Percentiles rank a stretch among this genome's conserved stretches.
These are phyloP conservation scores for Drosophila bifasciata DNA, from an alignment of 1,140 invertebrate genomes.

Conservation along the genomic window DNA sequence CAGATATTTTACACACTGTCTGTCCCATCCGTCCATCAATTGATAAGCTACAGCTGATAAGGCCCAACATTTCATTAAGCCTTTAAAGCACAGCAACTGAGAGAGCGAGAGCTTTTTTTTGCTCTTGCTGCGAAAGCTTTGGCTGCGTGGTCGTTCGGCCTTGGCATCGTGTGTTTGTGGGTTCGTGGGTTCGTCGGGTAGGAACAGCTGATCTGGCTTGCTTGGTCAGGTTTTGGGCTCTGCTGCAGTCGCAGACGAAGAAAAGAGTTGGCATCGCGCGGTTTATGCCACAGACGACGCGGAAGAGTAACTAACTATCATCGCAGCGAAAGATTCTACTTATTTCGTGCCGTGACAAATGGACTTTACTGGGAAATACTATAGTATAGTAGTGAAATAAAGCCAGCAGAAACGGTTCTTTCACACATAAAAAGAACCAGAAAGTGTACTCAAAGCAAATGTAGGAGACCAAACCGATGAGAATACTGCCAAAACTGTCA, in stretches of 20 bases:
- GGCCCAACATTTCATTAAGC: conserved; percentile 7
- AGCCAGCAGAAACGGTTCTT: conserved; percentile 26
- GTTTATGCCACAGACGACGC: too few relatives aligned
- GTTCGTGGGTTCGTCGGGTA: too few relatives aligned
- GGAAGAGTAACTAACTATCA: background rate
- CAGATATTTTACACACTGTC: too few relatives aligned
- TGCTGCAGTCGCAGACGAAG: background rate
- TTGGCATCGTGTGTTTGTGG: conserved; percentile 54
- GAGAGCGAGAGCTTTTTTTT: conserved; percentile 22
- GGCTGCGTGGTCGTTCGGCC: conserved; percentile 53
- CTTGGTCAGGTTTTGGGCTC: conserved; percentile 9
- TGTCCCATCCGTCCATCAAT: conserved; percentile 32
- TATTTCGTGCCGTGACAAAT: conserved; percentile 53
- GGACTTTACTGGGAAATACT: conserved; percentile 27
- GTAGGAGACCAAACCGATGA: background rate
- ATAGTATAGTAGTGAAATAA: conserved; percentile 27
- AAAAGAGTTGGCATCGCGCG: too few relatives aligned
- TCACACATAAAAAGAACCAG: background rate
- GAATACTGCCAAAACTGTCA: too few relatives aligned
- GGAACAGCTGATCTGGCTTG: conserved; percentile 41
- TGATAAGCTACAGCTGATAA: conserved; percentile 69
- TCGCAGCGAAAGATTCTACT: conserved; percentile 5
- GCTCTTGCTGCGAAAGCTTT: conserved; percentile 4
- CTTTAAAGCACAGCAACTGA: conserved; percentile 1
- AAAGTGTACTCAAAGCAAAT: background rate